Base-by-base conservation (phyloP, 2,888 invertebrate genomes). In the Drosophila pegasa region DNA sequence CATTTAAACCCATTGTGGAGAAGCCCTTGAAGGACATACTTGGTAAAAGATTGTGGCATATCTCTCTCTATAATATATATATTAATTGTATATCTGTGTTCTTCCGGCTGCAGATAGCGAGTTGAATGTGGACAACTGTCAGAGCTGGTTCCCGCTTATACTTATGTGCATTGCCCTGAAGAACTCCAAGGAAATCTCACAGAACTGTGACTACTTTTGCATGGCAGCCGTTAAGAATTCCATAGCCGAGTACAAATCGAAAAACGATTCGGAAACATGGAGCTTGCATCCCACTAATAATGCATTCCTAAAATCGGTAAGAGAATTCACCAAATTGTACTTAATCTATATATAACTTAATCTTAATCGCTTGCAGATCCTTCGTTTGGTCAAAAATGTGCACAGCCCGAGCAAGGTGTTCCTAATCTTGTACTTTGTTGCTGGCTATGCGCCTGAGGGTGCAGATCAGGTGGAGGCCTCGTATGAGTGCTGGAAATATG, bases 381-480 rank as follows among this genome's bases (percentile, higher is more conserved):
- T 92, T 1, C 90, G 92, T 20, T 77, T 92, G 37, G 88, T 91
- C 0, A 73, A 88, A 20, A 88, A 91, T 55, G 89, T 92, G 3
- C 82, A 88, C 14, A 90, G 79, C 71, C 81, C 84, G 8, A 86
- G 86, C 5, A 92, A 91, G 64, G 90, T 88, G 3, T 87, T 92
- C 29, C 75, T 90, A 16, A 91, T 92, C 58, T 80, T 92, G n/a
- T 92, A 92, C 67, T 91, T 89, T 74, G 91, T 91, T 5, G 86
- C 90, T 0, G 91, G 89, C 66, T 90, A 92, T 75, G 91, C 93
- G 0, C 91, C 92, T 0, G 90, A 91, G 35, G 92, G 92, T 0
- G 92, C 91, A 2, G 92, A 92, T 85, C 91, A 92, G 75, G 92
- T 92, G 7, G 92, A 92, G 67, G 92, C 93, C 2, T 88, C 90